Evolutionary conservation across 2,113 vertebrate genomes (phyloP).

Genomic region (Phyllostomus discolor): DNA sequence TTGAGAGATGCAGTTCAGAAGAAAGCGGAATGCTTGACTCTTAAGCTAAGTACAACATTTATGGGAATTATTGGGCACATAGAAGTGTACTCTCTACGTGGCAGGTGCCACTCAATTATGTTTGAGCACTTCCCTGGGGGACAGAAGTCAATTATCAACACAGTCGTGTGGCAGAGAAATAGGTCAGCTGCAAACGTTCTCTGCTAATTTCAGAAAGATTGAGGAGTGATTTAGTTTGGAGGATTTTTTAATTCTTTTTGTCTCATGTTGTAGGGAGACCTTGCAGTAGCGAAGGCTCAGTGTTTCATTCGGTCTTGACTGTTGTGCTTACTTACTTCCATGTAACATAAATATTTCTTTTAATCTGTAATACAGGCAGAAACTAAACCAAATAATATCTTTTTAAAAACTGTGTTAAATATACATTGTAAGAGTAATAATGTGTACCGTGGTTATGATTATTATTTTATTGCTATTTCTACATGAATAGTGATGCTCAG

Average conservation of each 20-base stretch:
- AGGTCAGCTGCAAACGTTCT: constrained; percentile 76
- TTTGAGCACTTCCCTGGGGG: constrained; percentile 76
- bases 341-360: not conserved
- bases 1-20: not conserved
- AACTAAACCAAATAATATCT: not conserved
- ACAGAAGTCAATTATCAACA: constrained; percentile 81
- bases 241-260: constrained; percentile 9
- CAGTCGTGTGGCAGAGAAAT: constrained; percentile 71
- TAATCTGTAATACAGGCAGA: constrained; percentile 14
- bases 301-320: not conserved
- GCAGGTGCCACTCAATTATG: constrained; percentile 79
- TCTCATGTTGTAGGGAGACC: not conserved
- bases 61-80: constrained; percentile 31
- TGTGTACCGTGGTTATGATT: not conserved
- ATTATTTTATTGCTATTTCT: not conserved
- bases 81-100: constrained; percentile 58
- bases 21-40: not conserved
- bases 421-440: not conserved
- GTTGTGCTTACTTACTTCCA: not conserved
- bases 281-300: not conserved
- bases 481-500: not conserved
- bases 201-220: constrained; percentile 55
- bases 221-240: constrained; percentile 43
- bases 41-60: constrained; percentile 40
- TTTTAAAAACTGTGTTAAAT: constrained; percentile 3